phyloP scores from a whole-genome alignment of 2,797 vertebrate genomes.

The Sebastiscus albofasciatus region DNA sequence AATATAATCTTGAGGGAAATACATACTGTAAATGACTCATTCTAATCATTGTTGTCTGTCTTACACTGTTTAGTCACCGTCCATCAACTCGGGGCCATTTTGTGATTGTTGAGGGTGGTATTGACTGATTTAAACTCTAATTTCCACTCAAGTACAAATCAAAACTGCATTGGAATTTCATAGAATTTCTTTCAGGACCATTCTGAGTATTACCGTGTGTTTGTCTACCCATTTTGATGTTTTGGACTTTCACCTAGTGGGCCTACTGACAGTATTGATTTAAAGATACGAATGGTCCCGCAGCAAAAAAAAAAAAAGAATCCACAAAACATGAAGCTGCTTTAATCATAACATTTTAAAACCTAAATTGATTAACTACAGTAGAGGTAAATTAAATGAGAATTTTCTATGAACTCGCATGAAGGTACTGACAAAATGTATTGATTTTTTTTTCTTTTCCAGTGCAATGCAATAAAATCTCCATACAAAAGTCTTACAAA shows the following conservation, averaged over 20 bases:
- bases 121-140: no score
- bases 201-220: background rate
- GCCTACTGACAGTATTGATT: slow-evolving; percentile 29
- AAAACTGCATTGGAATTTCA: background rate
- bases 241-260: slow-evolving; percentile 40
- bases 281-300: background rate
- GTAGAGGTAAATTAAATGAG: background rate
- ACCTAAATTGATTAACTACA: background rate
- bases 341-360: background rate
- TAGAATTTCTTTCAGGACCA: background rate
- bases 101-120: background rate
- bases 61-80: background rate
- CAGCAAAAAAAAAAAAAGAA: slow-evolving; percentile 4
- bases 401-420: background rate
- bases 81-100: background rate
- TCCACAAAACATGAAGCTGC: background rate
- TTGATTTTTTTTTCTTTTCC: background rate
- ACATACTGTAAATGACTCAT: background rate
- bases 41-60: background rate
- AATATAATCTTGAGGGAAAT: background rate
- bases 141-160: background rate
- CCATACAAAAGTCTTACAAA: background rate
- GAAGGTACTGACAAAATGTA: background rate
- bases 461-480: background rate
- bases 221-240: slow-evolving; percentile 30